Evolutionary conservation across 2,888 invertebrate genomes (phyloP).

Genomic region (Latheticus oryzae): DNA sequence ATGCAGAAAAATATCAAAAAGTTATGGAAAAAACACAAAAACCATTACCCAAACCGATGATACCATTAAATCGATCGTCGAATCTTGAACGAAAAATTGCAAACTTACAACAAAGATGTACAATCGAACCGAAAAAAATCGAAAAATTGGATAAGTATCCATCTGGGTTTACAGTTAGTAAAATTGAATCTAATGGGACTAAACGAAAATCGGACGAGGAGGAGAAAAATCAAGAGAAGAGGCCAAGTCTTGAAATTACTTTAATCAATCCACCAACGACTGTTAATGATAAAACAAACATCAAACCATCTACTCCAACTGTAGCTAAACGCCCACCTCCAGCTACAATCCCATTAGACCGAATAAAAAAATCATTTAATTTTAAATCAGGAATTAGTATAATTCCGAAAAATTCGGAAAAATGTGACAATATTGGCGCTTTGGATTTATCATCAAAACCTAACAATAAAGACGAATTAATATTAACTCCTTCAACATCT

Average conservation of each 20-base stretch:
- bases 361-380: slow-evolving; percentile 65
- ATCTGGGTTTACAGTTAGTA: slow-evolving; percentile 64
- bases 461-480: slow-evolving; percentile 29
- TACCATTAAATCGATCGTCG: slow-evolving; percentile 22
- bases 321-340: slow-evolving; percentile 66
- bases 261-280: slow-evolving; percentile 56
- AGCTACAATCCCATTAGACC: slow-evolving; percentile 68
- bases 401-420: slow-evolving; percentile 59
- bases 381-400: slow-evolving; percentile 58
- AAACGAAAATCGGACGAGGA: slow-evolving; percentile 58
- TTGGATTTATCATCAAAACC: slow-evolving; percentile 67
- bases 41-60: slow-evolving; percentile 25
- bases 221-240: slow-evolving; percentile 54
- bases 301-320: slow-evolving; percentile 2
- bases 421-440: slow-evolving; percentile 68
- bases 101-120: slow-evolving; percentile 58
- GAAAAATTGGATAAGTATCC: slow-evolving; percentile 50
- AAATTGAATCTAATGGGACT: slow-evolving; percentile 62
- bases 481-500: slow-evolving; percentile 14
- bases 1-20: slow-evolving; percentile 54
- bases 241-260: slow-evolving; percentile 63
- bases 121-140: slow-evolving; percentile 55
- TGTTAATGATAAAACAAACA: slow-evolving; percentile 28
- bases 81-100: slow-evolving; percentile 56
- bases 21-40: slow-evolving; percentile 48